phyloP scores from a whole-genome alignment of 2,113 vertebrate species.

The Danionella cerebrum region DNA sequence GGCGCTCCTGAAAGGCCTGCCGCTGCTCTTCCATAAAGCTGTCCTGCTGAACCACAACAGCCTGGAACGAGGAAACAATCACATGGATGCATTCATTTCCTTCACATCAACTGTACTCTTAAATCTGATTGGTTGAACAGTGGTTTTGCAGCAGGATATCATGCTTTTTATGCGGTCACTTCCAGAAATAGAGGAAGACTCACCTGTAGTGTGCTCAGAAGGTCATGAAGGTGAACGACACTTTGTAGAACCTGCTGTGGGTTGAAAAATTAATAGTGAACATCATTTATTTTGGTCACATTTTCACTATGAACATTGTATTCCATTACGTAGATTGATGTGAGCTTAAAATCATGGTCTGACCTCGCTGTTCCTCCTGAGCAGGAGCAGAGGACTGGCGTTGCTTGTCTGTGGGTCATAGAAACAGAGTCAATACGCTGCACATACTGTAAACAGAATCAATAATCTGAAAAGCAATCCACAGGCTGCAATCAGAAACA shows the following conservation, averaged over 20 bases:
- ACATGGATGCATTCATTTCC: no score
- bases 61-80: conserved; percentile 52
- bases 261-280: background rate
- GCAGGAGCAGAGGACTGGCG: conserved; percentile 72
- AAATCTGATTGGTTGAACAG: no score
- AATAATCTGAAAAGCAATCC: background rate
- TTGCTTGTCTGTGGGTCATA: conserved; percentile 70
- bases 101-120: no score
- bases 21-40: conserved; percentile 85
- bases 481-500: background rate
- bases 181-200: no score
- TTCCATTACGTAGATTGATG: background rate
- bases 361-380: conserved; percentile 87
- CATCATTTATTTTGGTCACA: no score
- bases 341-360: background rate
- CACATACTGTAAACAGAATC: background rate
- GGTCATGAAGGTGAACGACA: conserved; percentile 71
- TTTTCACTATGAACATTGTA: no score
- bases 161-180: no score
- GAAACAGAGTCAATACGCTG: conserved; percentile 18
- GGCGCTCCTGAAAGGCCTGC: conserved; percentile 65
- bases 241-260: conserved; percentile 74
- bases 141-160: no score
- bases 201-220: conserved; percentile 80
- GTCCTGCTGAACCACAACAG: conserved; percentile 83